phyloP scores from a whole-genome alignment of 2,888 invertebrate genomes.

The Choristoneura rosaceana region DNA sequence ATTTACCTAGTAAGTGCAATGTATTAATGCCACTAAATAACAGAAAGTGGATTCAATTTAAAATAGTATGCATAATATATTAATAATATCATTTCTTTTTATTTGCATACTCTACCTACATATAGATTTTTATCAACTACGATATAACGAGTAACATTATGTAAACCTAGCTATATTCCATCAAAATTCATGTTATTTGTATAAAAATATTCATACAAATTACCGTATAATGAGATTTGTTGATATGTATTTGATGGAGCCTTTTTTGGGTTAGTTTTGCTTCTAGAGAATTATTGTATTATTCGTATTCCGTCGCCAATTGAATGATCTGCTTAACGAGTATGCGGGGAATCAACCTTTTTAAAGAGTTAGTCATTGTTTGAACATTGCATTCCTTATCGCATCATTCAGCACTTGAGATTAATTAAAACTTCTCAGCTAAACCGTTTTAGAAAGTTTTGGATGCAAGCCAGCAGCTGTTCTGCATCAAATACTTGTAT shows the following conservation, averaged over 20 bases:
- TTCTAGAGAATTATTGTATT: background rate
- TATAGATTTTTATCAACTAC: too few species aligned
- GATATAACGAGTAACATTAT: too few species aligned
- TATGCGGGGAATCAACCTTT: slow-evolving; percentile 48
- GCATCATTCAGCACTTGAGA: slow-evolving; percentile 48
- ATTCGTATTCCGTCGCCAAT: slow-evolving; percentile 10
- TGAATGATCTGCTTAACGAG: slow-evolving; percentile 46
- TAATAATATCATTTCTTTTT: too few species aligned
- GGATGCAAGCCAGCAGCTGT: slow-evolving; percentile 72
- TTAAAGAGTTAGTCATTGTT: slow-evolving; percentile 48
- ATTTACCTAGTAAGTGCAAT: too few species aligned
- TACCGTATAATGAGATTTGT: too few species aligned
- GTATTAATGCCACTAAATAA: too few species aligned
- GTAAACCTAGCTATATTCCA: too few species aligned
- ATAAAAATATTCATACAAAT: background rate
- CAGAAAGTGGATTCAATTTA: too few species aligned
- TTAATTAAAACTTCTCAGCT: slow-evolving; percentile 74
- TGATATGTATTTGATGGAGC: too few species aligned
- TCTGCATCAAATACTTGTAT: slow-evolving; percentile 61
- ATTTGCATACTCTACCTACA: too few species aligned
- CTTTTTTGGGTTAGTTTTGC: background rate
- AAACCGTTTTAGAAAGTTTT: slow-evolving; percentile 76
- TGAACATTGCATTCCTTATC: slow-evolving; percentile 37
- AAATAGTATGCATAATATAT: too few species aligned
- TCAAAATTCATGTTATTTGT: too few species aligned